These are phyloP conservation scores for Tholera decimalis DNA, from an alignment of 2,888 invertebrate genomes.

Conservation along the genomic window DNA sequence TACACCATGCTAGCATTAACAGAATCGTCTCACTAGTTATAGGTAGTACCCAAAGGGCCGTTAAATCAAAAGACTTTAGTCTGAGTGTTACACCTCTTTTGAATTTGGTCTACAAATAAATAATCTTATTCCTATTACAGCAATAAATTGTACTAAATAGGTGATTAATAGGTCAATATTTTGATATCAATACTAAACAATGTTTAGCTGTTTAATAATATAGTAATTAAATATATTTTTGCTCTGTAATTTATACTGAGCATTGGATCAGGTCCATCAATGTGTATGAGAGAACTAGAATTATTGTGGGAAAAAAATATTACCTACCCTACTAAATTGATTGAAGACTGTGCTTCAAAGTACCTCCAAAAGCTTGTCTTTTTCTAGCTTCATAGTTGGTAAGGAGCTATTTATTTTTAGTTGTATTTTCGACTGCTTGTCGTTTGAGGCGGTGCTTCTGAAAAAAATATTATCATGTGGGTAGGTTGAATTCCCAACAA, in stretches of 20 bases:
- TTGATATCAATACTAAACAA: slow-evolving; percentile 3
- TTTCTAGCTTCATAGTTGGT: slow-evolving; percentile 63
- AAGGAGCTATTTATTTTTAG: slow-evolving; percentile 73
- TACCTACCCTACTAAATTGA: slow-evolving; percentile 36
- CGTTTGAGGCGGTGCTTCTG: slow-evolving; percentile 88
- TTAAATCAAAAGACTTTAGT: background rate
- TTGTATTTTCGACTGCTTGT: slow-evolving; percentile 56
- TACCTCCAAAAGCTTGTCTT: slow-evolving; percentile 72
- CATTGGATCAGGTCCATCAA: background rate
- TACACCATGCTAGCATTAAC: background rate
- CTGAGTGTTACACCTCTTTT: no score
- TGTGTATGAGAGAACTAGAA: background rate
- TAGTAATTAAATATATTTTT: background rate
- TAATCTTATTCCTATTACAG: background rate
- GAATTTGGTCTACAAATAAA: no score
- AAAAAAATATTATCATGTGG: slow-evolving; percentile 20
- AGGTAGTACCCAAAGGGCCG: background rate
- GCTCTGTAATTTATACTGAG: background rate
- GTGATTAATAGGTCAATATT: background rate
- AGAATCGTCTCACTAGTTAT: background rate
- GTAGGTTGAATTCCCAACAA: background rate
- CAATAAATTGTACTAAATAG: background rate
- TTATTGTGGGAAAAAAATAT: no score
- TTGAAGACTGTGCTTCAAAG: slow-evolving; percentile 68
- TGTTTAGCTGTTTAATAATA: background rate